Evolutionary conservation across 2,888 invertebrate species (phyloP), one percentile per base, ranked within the genome.

Genomic region (Philereme transversata): DNA sequence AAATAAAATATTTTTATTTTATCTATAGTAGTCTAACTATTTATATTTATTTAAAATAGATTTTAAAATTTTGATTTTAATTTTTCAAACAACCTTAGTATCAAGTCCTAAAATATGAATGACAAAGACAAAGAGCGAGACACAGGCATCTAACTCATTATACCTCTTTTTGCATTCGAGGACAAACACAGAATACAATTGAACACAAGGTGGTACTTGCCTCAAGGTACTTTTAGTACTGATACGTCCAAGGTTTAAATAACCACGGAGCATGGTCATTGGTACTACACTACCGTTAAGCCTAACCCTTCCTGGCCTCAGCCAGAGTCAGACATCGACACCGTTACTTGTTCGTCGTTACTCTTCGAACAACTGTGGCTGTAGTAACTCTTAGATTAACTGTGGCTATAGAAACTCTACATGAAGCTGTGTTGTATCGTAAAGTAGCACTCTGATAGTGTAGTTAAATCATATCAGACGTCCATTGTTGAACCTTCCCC

Each of bases 241-340:
- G 22, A 22, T 22, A 22, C 22, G 22, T 3, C 61, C 65, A 69
- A 69, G 64, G 64, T 53, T 65, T 49, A 57, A 60, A 65, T 55
- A 65, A 65, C 57, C 49, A 59, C 11, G 0, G 36, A 59, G 67
- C 69, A 67, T 70, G 75, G 71, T 69, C 71, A 73, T 68, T 68
- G 59, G 68, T 65, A 65, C 57, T 67, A 68, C 68, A 67, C 62
- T 66, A 71, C 71, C 73, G 71, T 67, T 76, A 78, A 77, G 75
- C 74, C 57, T 66, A 73, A 76, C 77, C 81, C 79, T 80, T 76
- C 71, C 71, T 46, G 78, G 79, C 77, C 79, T 67, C 70, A 40
- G 40, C 74, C 70, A 41, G 71, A 67, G 73, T 54, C n/a, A n/a
- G n/a, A n/a, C n/a, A n/a, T n/a, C 22, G 22, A 22, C 22, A 72